Evolutionary conservation across 2,888 invertebrate species (phyloP), one percentile per base, ranked within the genome.

Genomic region (Cybosia mesomella): DNA sequence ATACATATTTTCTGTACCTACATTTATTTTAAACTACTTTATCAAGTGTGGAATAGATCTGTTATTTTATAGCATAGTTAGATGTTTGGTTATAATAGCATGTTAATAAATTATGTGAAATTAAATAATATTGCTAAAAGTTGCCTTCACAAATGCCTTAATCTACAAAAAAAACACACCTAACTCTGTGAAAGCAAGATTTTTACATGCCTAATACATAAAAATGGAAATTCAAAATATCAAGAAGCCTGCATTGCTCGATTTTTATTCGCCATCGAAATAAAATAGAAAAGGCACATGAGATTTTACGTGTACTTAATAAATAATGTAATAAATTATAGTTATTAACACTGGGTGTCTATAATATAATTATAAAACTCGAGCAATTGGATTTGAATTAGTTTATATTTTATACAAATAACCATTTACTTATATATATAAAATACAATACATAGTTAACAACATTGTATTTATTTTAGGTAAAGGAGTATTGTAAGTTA

Each of bases 391-490:
- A 28, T 49, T 62, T 57, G 54, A 57, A 53, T 62, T 66, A 62
- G 67, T 78, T 74, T 72, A 72, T 70, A 74, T 75, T 75, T 65
- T 71, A 69, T 71, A 71, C 64, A 74, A 75, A 28, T 80, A 79
- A 80, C 68, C 67, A 58, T 73, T 71, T 79, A 77, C 69, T 66
- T 75, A 66, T 76, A 72, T 74, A 64, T 32, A 9, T 22, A 36
- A 72, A 74, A 74, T 75, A 72, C 70, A 59, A 57, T 59, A 70
- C 73, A 67, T 72, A 81, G 72, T 64, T 72, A 77, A 79, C 73
- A 80, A 72, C 83, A 83, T 80, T 90, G 88, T 92, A 91, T 91
- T 92, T 92, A 92, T 89, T 88, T 78, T 87, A 88, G 87, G 85
- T 88, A 87, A 86, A 80, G 83, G 86, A 85, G 71, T 82, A 84